Conservation (phyloP, 2,888 invertebrate genomes). For the Orthosia gothica region DNA sequence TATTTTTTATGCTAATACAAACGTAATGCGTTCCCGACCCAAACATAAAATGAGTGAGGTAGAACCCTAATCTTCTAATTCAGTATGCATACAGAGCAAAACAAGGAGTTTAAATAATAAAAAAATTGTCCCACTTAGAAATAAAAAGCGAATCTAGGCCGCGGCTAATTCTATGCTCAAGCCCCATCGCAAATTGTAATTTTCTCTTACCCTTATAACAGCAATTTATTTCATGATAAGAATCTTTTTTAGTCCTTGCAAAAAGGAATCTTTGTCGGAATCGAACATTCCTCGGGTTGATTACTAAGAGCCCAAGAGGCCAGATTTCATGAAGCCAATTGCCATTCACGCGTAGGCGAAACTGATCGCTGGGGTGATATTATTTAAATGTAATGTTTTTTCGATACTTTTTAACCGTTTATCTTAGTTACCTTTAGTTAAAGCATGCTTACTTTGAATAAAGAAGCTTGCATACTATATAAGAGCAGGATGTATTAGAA, state of each 20-base stretch:
- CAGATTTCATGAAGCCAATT: slow-evolving; percentile 89
- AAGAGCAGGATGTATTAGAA: slow-evolving; percentile 23
- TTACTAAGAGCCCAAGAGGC: slow-evolving; percentile 89
- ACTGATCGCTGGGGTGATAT: slow-evolving; percentile 91
- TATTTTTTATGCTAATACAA: slow-evolving; percentile 63
- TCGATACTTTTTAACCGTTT: slow-evolving; percentile 87
- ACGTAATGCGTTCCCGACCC: slow-evolving; percentile 59
- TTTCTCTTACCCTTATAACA: slow-evolving; percentile 85
- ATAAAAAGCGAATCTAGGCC: slow-evolving; percentile 70
- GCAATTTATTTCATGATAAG: slow-evolving; percentile 87
- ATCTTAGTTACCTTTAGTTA: slow-evolving; percentile 72
- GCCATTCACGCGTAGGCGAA: slow-evolving; percentile 87
- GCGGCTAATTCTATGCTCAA: slow-evolving; percentile 82
- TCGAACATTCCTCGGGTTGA: slow-evolving; percentile 87
- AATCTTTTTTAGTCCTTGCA: slow-evolving; percentile 88
- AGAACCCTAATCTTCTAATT: slow-evolving; percentile 57
- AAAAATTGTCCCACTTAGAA: slow-evolving; percentile 58
- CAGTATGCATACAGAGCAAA: slow-evolving; percentile 62
- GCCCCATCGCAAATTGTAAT: slow-evolving; percentile 88
- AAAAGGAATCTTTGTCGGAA: slow-evolving; percentile 87
- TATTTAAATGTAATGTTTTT: slow-evolving; percentile 91
- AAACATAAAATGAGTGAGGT: slow-evolving; percentile 62
- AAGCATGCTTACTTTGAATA: slow-evolving; percentile 56
- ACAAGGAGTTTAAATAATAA: slow-evolving; percentile 61
- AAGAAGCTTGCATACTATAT: slow-evolving; percentile 33